Evolutionary conservation across 2,113 vertebrate genomes (phyloP).

Genomic region (Pungitius pungitius): DNA sequence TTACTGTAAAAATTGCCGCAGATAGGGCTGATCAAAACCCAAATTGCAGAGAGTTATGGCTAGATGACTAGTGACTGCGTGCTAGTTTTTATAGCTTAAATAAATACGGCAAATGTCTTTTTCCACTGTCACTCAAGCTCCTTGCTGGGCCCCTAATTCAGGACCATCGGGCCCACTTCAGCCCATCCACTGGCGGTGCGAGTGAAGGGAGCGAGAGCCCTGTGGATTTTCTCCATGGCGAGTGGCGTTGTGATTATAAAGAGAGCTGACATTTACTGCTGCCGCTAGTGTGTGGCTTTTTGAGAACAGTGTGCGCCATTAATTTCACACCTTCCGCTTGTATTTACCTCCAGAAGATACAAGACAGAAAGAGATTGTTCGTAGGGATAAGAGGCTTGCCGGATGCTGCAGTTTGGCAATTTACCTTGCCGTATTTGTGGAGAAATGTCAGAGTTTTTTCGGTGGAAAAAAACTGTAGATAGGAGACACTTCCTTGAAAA

Average conservation of each 20-base stretch:
- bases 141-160: slow-evolving; percentile 66
- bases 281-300: slow-evolving; percentile 64
- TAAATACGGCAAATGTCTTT: slow-evolving; percentile 68
- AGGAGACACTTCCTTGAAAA: slow-evolving; percentile 25
- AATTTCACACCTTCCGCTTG: slow-evolving; percentile 62
- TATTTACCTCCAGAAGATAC: slow-evolving; percentile 46
- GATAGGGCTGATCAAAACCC: slow-evolving; percentile 50
- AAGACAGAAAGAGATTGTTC: background rate
- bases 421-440: slow-evolving; percentile 27
- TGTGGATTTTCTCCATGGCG: slow-evolving; percentile 37
- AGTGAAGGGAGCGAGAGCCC: slow-evolving; percentile 28
- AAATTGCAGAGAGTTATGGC: slow-evolving; percentile 63
- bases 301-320: slow-evolving; percentile 59
- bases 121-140: slow-evolving; percentile 58
- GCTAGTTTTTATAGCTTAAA: slow-evolving; percentile 49
- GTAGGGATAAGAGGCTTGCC: slow-evolving; percentile 20
- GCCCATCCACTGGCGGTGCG: slow-evolving; percentile 41
- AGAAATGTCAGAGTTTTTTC: slow-evolving; percentile 51
- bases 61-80: slow-evolving; percentile 22
- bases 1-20: slow-evolving; percentile 68
- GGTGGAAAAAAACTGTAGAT: slow-evolving; percentile 1
- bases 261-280: slow-evolving; percentile 75
- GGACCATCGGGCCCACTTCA: slow-evolving; percentile 68
- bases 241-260: slow-evolving; percentile 62
- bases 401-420: slow-evolving; percentile 24